Percentiles rank a stretch among this genome's conserved stretches.
phyloP scores from a whole-genome alignment of 2,888 invertebrate species.

The Drosophila pullipes region DNA sequence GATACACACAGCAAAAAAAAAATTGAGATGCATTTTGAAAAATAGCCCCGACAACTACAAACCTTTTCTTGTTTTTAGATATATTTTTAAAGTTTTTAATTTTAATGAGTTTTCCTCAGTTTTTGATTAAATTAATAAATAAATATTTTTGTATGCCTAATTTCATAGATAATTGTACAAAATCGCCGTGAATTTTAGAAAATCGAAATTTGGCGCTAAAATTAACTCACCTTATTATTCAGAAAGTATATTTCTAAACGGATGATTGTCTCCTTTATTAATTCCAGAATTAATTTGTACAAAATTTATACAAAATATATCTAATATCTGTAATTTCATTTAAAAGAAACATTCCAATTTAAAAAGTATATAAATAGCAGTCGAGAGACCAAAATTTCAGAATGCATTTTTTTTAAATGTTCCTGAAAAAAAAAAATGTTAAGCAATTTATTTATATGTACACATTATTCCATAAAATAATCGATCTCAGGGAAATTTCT shows the following conservation, averaged over 20 bases:
- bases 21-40: not conserved
- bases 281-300: not conserved
- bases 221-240: not conserved
- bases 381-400: too few relatives aligned
- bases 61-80: not conserved
- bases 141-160: not conserved
- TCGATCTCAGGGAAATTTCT: not conserved
- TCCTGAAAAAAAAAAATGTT: too few relatives aligned
- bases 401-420: too few relatives aligned
- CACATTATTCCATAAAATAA: too few relatives aligned
- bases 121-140: not conserved
- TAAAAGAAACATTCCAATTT: accelerated
- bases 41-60: accelerated
- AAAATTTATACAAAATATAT: not conserved
- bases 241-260: not conserved
- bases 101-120: not conserved
- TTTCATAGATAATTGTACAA: not conserved
- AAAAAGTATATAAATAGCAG: not conserved
- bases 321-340: not conserved
- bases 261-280: not conserved
- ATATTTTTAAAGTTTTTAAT: too few relatives aligned
- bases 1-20: not conserved
- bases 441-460: too few relatives aligned
- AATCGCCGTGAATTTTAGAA: not conserved
- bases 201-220: not conserved